Evolutionary conservation across 2,113 vertebrate species (phyloP).

Genomic region (Motacilla alba): DNA sequence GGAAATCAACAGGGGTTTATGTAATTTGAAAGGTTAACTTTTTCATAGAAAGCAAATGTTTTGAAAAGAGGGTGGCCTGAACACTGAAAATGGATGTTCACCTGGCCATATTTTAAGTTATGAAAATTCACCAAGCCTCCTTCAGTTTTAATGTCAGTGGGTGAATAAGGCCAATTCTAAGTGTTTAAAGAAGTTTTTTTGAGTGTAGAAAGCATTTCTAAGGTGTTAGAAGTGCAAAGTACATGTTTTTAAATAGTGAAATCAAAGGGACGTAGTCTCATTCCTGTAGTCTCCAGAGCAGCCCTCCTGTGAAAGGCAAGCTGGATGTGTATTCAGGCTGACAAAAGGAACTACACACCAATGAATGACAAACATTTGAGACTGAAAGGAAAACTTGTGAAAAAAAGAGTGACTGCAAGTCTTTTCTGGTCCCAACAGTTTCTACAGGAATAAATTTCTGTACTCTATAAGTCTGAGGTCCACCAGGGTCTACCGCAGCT

Average conservation of each 20-base stretch:
- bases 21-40: neutral
- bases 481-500: neutral
- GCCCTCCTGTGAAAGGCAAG: neutral
- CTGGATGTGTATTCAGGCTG: neutral
- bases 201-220: neutral
- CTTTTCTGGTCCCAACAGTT: neutral
- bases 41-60: neutral
- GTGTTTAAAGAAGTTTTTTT: neutral
- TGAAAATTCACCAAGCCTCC: neutral
- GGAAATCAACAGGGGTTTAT: neutral
- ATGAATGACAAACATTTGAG: neutral
- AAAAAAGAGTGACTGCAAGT: neutral
- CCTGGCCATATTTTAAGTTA: neutral
- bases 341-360: neutral
- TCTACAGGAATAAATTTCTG: neutral
- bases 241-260: neutral
- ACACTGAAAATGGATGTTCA: neutral
- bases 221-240: neutral
- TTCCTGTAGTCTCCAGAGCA: neutral
- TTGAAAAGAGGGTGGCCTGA: neutral
- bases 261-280: neutral
- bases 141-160: neutral
- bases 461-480: neutral
- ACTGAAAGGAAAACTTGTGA: neutral
- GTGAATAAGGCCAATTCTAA: neutral